Conservation (phyloP, 2,113 vertebrate genomes). For the Mormyrus iriodes region DNA sequence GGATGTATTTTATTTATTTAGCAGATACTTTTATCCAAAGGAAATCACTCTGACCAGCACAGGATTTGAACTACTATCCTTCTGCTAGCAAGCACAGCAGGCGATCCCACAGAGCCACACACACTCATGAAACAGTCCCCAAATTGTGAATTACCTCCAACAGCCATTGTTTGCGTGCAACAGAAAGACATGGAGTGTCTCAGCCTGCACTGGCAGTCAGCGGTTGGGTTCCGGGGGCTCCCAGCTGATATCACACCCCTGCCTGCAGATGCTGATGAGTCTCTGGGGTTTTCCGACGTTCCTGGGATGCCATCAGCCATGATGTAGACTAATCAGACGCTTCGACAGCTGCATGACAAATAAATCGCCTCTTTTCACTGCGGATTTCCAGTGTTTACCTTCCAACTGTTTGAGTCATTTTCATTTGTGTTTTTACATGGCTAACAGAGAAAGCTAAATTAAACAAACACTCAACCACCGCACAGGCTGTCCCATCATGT, state of each 20-base stretch:
- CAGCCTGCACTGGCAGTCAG: not conserved
- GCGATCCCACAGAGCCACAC: not conserved
- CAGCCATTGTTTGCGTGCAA: not conserved
- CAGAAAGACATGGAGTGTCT: not conserved
- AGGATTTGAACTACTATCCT: not conserved
- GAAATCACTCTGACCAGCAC: too few relatives aligned
- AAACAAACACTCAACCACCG: not conserved
- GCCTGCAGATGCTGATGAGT: not conserved
- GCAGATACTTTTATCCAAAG: not conserved
- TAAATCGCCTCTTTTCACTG: not conserved
- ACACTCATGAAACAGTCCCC: not conserved
- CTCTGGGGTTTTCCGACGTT: not conserved
- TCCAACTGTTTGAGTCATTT: not conserved
- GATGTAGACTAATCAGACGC: not conserved
- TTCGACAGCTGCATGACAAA: not conserved
- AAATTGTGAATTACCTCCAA: not conserved
- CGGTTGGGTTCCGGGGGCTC: not conserved
- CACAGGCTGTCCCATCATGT: not conserved
- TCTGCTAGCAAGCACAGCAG: not conserved
- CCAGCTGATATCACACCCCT: not conserved
- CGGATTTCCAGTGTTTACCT: not conserved
- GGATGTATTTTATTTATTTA: not conserved
- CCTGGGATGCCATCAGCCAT: not conserved
- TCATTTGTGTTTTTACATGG: not conserved
- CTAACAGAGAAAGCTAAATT: not conserved